phyloP scores from a whole-genome alignment of 1,140 invertebrate genomes.

The Adoxophyes honmai region DNA sequence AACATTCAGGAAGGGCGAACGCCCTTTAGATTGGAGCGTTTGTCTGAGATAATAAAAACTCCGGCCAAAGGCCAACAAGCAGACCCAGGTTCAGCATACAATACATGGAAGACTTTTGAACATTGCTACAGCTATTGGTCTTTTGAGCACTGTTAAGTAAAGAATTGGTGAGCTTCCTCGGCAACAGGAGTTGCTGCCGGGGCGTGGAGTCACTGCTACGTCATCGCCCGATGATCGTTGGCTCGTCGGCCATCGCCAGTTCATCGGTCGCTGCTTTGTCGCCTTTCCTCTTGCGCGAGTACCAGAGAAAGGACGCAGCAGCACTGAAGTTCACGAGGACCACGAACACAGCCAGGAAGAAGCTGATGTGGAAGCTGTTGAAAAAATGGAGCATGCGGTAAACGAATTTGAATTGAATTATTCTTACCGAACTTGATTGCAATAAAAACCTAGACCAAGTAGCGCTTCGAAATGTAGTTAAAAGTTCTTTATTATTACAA shows the following conservation, averaged over 20 bases:
- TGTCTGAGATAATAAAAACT: neutral
- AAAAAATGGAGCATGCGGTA: neutral
- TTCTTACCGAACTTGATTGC: too few species aligned
- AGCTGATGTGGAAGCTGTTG: conserved; percentile 83
- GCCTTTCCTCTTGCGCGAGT: conserved; percentile 90
- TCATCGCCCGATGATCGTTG: conserved; percentile 89
- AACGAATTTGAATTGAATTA: too few species aligned
- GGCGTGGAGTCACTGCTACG: conserved; percentile 27
- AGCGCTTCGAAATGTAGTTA: too few species aligned
- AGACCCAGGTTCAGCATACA: conserved; percentile 22
- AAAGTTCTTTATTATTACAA: too few species aligned
- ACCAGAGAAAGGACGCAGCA: conserved; percentile 86
- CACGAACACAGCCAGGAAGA: conserved; percentile 88
- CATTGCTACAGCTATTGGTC: conserved; percentile 61
- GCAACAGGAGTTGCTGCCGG: conserved; percentile 33
- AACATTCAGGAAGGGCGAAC: neutral
- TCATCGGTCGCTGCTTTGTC: conserved; percentile 88
- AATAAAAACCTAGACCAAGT: too few species aligned
- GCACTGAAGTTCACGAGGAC: conserved; percentile 85
- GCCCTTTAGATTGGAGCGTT: neutral
- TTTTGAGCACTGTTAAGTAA: conserved; percentile 72
- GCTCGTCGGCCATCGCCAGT: conserved; percentile 89
- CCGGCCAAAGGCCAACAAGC: conserved; percentile 1
- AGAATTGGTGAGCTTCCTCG: conserved; percentile 46
- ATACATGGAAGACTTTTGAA: conserved; percentile 59